Conservation (phyloP, 2,113 vertebrate genomes). For the Pygathrix nemaeus region DNA sequence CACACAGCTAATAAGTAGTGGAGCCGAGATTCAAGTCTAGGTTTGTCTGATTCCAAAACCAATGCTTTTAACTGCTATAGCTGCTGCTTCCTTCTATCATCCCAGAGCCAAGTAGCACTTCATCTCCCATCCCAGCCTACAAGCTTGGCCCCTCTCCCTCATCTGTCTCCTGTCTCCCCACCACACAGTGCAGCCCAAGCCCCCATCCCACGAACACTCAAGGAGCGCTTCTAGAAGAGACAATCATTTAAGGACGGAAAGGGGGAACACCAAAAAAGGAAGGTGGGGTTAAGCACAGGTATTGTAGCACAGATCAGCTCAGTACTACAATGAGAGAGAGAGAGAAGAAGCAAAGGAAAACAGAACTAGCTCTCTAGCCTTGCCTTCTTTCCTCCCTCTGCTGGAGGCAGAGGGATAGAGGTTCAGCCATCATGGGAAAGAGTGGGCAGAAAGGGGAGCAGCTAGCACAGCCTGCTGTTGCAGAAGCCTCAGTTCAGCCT, state of each 20-base stretch:
- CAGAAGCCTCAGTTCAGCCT: conserved; percentile 55
- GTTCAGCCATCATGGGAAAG: conserved; percentile 57
- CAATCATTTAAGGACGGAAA: not conserved
- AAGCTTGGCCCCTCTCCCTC: not conserved
- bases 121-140: not conserved
- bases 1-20: not conserved
- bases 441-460: conserved; percentile 38
- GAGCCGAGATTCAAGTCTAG: conserved; percentile 10
- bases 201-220: not conserved
- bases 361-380: conserved; percentile 30
- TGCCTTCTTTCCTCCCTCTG: conserved; percentile 52
- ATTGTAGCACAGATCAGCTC: not conserved
- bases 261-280: not conserved
- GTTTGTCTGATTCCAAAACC: conserved; percentile 52
- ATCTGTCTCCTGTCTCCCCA: not conserved
- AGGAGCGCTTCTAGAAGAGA: not conserved
- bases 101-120: conserved; percentile 5
- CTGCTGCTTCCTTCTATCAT: conserved; percentile 39
- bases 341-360: not conserved
- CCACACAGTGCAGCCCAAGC: not conserved
- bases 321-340: too few relatives aligned
- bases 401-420: conserved; percentile 20
- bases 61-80: conserved; percentile 26
- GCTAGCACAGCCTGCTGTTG: conserved; percentile 33
- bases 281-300: not conserved